These are phyloP conservation scores for Ips nitidus DNA, from an alignment of 1,140 invertebrate genomes.

Conservation along the genomic window DNA sequence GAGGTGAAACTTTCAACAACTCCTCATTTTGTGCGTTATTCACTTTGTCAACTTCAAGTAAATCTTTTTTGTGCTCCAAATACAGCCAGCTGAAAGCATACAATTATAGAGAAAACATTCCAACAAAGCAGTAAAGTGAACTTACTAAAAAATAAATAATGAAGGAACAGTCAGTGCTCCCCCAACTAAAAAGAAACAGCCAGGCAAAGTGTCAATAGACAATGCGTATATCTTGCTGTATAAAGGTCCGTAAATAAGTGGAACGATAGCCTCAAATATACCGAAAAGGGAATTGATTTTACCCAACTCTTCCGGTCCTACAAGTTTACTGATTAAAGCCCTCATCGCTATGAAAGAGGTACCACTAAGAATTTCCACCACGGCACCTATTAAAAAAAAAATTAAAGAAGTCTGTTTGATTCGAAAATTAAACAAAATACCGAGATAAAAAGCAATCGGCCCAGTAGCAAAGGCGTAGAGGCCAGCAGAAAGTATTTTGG, in stretches of 20 bases:
- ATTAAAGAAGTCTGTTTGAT: conserved; percentile 8
- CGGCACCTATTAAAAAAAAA: conserved; percentile 58
- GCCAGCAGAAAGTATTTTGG: conserved; percentile 73
- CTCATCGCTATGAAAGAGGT: conserved; percentile 77
- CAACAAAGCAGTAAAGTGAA: neutral
- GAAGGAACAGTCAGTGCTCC: conserved; percentile 72
- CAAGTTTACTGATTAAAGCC: conserved; percentile 76
- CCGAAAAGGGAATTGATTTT: conserved; percentile 81
- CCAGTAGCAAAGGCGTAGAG: conserved; percentile 77
- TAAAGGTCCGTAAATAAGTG: conserved; percentile 76
- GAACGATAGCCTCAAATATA: conserved; percentile 76
- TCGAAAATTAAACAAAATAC: conserved; percentile 52
- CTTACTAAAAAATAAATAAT: conserved; percentile 77
- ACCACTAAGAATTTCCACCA: conserved; percentile 75
- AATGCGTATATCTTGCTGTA: conserved; percentile 71
- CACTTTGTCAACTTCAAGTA: neutral
- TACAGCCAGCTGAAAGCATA: conserved; percentile 58
- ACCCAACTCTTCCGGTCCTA: conserved; percentile 69
- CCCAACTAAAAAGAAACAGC: conserved; percentile 77
- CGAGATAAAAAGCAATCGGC: conserved; percentile 73
- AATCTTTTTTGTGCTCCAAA: conserved; percentile 55
- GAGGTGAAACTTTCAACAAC: too few species aligned
- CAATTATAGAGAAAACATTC: conserved; percentile 2
- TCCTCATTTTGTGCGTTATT: too few species aligned
- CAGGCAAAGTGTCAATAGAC: conserved; percentile 71